phyloP scores from a whole-genome alignment of 2,113 vertebrate species.

The Chloropsis hardwickii region DNA sequence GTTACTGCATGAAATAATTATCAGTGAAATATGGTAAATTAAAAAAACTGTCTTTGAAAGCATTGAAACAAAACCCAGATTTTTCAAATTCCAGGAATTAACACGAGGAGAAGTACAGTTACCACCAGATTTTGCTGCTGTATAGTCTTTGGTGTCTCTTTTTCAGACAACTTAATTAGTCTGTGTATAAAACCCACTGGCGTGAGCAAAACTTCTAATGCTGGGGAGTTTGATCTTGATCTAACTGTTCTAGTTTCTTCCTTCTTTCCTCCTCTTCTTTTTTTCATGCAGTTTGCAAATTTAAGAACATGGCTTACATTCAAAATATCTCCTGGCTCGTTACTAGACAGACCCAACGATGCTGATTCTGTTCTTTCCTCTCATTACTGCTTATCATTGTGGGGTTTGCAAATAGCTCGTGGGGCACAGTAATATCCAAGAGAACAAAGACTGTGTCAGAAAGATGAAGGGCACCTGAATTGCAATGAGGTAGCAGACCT shows the following conservation, averaged over 20 bases:
- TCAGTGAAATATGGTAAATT: slow-evolving; percentile 9
- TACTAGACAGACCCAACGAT: not conserved
- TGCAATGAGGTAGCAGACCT: not conserved
- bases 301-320: not conserved
- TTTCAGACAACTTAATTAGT: slow-evolving; percentile 14
- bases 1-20: slow-evolving; percentile 23
- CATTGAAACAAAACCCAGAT: not conserved
- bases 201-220: not conserved
- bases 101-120: not conserved
- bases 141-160: not conserved
- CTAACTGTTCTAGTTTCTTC: not conserved
- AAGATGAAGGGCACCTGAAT: not conserved
- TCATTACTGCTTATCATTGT: not conserved
- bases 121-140: not conserved
- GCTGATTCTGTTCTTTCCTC: not conserved
- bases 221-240: not conserved
- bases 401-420: not conserved
- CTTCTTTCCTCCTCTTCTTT: not conserved
- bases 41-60: not conserved
- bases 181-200: not conserved
- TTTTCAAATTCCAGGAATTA: not conserved
- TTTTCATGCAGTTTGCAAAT: not conserved
- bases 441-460: not conserved
- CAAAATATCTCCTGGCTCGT: not conserved
- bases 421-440: not conserved